Conservation (phyloP, 2,113 vertebrate genomes). For the Syrmaticus mikado region DNA sequence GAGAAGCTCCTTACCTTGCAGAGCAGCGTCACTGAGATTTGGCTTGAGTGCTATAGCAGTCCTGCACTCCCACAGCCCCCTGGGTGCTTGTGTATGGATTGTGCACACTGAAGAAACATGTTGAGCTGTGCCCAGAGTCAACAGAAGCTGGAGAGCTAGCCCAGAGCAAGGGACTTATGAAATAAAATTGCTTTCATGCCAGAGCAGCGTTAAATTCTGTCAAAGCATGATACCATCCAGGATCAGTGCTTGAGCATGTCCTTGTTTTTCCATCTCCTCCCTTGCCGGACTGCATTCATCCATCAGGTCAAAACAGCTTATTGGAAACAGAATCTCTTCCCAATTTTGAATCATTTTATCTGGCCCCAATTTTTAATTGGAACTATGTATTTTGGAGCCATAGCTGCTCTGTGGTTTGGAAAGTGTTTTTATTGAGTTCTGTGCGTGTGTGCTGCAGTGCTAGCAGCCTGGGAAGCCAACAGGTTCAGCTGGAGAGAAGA, state of each 20-base stretch:
- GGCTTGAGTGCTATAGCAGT: background rate
- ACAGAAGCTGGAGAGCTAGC: background rate
- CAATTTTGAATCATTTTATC: slow-evolving; percentile 66
- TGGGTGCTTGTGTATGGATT: background rate
- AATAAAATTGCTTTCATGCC: slow-evolving; percentile 37
- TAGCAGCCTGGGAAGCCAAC: background rate
- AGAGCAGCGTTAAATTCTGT: slow-evolving; percentile 35
- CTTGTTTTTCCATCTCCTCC: slow-evolving; percentile 62
- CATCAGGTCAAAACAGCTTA: slow-evolving; percentile 53
- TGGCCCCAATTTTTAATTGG: slow-evolving; percentile 43
- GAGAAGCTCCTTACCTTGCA: background rate
- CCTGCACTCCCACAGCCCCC: background rate
- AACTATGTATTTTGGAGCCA: slow-evolving; percentile 53
- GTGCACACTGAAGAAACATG: background rate
- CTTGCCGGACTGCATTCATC: slow-evolving; percentile 33
- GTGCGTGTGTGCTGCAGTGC: slow-evolving; percentile 35
- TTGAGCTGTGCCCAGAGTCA: slow-evolving; percentile 51
- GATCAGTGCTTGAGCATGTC: slow-evolving; percentile 57
- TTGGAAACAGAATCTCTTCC: slow-evolving; percentile 65
- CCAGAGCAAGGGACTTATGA: slow-evolving; percentile 50
- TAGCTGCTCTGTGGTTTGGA: slow-evolving; percentile 58
- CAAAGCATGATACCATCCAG: slow-evolving; percentile 61
- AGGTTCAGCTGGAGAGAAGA: slow-evolving; percentile 35
- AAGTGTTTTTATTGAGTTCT: slow-evolving; percentile 39
- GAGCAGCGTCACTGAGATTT: background rate